Conservation (phyloP, 2,797 vertebrate species). For the Setipinna tenuifilis region DNA sequence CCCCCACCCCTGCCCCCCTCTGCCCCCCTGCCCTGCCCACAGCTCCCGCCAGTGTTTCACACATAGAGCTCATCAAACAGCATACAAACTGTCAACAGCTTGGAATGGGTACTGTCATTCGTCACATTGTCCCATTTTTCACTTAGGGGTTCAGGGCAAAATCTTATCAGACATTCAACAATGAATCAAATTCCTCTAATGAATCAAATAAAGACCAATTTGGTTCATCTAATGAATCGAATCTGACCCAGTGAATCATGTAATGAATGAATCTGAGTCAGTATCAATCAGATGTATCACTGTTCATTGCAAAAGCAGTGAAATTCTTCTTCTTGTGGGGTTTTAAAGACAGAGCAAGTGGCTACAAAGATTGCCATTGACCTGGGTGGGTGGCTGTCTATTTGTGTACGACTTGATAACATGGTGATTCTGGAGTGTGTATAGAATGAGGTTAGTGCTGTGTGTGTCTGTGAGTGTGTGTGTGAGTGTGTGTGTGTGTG, state of each 20-base stretch:
- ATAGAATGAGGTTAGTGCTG: slow-evolving; percentile 44
- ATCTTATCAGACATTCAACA: not conserved
- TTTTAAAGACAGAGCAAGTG: slow-evolving; percentile 43
- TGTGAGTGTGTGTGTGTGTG: slow-evolving; percentile 24
- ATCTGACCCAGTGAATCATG: not conserved
- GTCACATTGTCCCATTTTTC: not conserved
- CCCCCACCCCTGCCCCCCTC: slow-evolving; percentile 38
- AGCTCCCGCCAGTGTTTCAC: not conserved
- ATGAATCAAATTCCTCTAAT: not conserved
- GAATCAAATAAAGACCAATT: not conserved
- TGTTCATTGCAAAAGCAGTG: not conserved
- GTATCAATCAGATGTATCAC: not conserved
- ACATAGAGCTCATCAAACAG: slow-evolving; percentile 34
- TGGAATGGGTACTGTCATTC: not conserved
- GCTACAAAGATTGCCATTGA: slow-evolving; percentile 62
- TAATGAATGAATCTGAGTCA: not conserved
- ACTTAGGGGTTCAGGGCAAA: not conserved
- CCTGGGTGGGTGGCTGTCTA: slow-evolving; percentile 55
- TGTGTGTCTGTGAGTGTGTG: not conserved
- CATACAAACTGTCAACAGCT: not conserved
- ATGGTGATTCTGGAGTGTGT: slow-evolving; percentile 49
- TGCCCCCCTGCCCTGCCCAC: slow-evolving; percentile 38
- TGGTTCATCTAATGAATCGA: not conserved
- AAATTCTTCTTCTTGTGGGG: not conserved
- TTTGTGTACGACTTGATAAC: slow-evolving; percentile 71